phyloP scores from a whole-genome alignment of 2,888 invertebrate species.

The Cecidostiba fungosa region DNA sequence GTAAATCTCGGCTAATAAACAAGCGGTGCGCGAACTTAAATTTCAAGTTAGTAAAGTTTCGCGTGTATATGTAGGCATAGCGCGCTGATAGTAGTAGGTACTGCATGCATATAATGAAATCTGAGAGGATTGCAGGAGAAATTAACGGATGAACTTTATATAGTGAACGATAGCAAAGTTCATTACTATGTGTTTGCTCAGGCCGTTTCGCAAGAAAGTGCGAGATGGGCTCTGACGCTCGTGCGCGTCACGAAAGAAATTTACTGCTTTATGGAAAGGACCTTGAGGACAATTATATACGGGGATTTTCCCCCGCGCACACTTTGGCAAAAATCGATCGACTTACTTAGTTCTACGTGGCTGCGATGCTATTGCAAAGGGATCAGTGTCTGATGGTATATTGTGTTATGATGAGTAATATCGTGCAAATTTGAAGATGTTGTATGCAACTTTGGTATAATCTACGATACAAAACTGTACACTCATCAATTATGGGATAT shows the following conservation, averaged over 20 bases:
- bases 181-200: neutral
- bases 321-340: constrained; percentile 47
- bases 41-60: neutral
- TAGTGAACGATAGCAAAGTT: neutral
- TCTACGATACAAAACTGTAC: too few species aligned
- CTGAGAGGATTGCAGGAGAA: neutral
- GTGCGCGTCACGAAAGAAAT: constrained; percentile 47
- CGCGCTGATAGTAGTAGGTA: neutral
- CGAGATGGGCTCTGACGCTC: constrained; percentile 3
- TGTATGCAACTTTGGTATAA: neutral
- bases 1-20: neutral
- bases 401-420: neutral
- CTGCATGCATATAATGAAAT: neutral
- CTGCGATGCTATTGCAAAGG: neutral
- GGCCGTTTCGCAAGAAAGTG: constrained; percentile 16
- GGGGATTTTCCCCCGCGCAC: neutral
- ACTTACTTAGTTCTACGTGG: neutral
- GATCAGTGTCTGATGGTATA: too few species aligned
- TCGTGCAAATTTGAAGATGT: neutral
- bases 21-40: neutral
- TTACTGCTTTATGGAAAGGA: constrained; percentile 41
- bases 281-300: constrained; percentile 45
- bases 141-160: neutral
- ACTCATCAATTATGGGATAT: neutral
- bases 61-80: neutral